These are phyloP conservation scores for Chloromyia formosa DNA, from an alignment of 2,888 invertebrate genomes.

Conservation along the genomic window DNA sequence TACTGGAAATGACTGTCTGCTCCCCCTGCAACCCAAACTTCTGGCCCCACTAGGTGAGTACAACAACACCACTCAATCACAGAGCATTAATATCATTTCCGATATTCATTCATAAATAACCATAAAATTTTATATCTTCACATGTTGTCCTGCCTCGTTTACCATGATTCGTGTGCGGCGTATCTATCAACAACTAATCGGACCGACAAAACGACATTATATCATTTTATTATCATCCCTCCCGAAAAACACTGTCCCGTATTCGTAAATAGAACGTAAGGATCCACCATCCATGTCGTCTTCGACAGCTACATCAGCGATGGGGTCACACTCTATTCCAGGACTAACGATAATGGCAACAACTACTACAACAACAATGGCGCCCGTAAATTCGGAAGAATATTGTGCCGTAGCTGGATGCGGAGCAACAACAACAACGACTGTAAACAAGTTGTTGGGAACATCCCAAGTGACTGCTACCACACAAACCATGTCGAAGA, in stretches of 20 bases:
- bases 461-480: slow-evolving; percentile 39
- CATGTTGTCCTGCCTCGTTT: slow-evolving; percentile 1
- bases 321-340: slow-evolving; percentile 18
- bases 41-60: slow-evolving; percentile 63
- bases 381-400: slow-evolving; percentile 13
- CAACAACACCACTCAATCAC: slow-evolving; percentile 44
- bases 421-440: not conserved
- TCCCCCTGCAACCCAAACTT: slow-evolving; percentile 77
- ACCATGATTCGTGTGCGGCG: not conserved
- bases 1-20: slow-evolving; percentile 74
- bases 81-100: not conserved
- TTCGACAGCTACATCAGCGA: slow-evolving; percentile 23
- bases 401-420: slow-evolving; percentile 20
- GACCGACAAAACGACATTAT: slow-evolving; percentile 29
- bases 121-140: slow-evolving; percentile 44
- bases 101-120: slow-evolving; percentile 33
- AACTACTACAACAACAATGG: slow-evolving; percentile 27
- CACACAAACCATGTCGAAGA: slow-evolving; percentile 45
- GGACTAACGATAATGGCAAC: slow-evolving; percentile 29
- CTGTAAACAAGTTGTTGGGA: not conserved
- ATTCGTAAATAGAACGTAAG: slow-evolving; percentile 47
- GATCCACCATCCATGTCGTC: slow-evolving; percentile 43
- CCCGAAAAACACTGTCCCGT: slow-evolving; percentile 9
- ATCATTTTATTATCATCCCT: slow-evolving; percentile 22
- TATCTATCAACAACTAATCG: slow-evolving; percentile 22